Evolutionary conservation across 30 jellyfish, hydroid and myxozoan genomes (phyloP).

Genomic region (Hydra vulgaris): DNA sequence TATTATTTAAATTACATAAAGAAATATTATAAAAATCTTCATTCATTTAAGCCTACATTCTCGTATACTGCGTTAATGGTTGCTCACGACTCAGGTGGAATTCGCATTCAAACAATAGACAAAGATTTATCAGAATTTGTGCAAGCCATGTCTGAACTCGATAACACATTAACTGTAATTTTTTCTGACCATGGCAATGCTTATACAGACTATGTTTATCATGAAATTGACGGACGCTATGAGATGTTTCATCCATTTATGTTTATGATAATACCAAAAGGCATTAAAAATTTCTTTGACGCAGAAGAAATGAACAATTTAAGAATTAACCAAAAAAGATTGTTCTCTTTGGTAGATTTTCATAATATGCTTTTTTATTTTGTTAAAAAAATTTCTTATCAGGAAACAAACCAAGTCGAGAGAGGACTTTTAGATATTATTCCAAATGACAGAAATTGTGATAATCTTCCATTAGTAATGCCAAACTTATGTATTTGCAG

Average conservation of each 20-base stretch:
- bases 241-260: conserved; percentile 83
- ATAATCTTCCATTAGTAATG: conserved; percentile 46
- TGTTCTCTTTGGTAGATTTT: conserved; percentile 60
- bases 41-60: conserved; percentile 17
- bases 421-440: conserved; percentile 38
- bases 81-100: conserved; percentile 75
- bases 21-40: conserved; percentile 8
- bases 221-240: conserved; percentile 67
- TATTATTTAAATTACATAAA: conserved; percentile 36
- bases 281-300: conserved; percentile 44
- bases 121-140: conserved; percentile 43
- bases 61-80: conserved; percentile 51
- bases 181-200: conserved; percentile 94
- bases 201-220: conserved; percentile 49
- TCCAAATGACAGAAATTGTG: conserved; percentile 44
- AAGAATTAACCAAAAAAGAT: conserved; percentile 51
- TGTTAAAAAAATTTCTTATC: no score
- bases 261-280: conserved; percentile 63
- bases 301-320: conserved; percentile 32
- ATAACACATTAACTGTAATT: conserved; percentile 57
- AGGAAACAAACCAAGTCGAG: no score
- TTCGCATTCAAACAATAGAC: conserved; percentile 69
- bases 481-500: conserved; percentile 78
- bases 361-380: conserved; percentile 35
- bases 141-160: conserved; percentile 21